Conservation (phyloP, 2,888 invertebrate species). For the Cremastinae sp. region DNA sequence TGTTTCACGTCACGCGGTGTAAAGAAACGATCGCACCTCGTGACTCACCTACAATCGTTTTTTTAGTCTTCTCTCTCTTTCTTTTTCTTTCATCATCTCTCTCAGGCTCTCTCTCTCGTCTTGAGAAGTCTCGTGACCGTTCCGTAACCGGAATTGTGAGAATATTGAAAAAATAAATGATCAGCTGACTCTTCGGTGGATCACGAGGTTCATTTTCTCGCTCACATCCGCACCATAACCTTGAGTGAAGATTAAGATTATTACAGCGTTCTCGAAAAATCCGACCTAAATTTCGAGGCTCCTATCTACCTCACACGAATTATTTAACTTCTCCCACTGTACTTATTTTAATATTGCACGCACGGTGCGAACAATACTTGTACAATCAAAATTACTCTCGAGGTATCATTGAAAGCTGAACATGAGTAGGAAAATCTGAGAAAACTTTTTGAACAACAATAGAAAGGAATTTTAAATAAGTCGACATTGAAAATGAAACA, state of each 20-base stretch:
- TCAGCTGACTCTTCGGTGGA: conserved; percentile 43
- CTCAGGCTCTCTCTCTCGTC: background rate
- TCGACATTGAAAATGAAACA: too few species aligned
- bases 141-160: conserved; percentile 29
- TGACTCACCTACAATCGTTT: conserved; percentile 32
- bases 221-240: conserved; percentile 18
- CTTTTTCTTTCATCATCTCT: conserved; percentile 25
- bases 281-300: too few species aligned
- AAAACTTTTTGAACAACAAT: too few species aligned
- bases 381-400: too few species aligned
- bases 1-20: conserved; percentile 18
- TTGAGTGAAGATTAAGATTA: conserved; percentile 7
- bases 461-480: too few species aligned
- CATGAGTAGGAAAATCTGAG: too few species aligned
- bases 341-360: too few species aligned
- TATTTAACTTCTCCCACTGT: too few species aligned
- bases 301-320: too few species aligned
- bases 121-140: conserved; percentile 45
- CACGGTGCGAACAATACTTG: too few species aligned
- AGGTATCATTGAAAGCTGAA: too few species aligned
- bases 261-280: background rate
- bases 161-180: conserved; percentile 47
- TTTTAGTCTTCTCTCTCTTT: background rate
- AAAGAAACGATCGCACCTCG: conserved; percentile 51
- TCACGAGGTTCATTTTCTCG: background rate